These are phyloP conservation scores for Halichoerus grypus DNA, from an alignment of 2,113 vertebrate genomes.

Conservation along the genomic window DNA sequence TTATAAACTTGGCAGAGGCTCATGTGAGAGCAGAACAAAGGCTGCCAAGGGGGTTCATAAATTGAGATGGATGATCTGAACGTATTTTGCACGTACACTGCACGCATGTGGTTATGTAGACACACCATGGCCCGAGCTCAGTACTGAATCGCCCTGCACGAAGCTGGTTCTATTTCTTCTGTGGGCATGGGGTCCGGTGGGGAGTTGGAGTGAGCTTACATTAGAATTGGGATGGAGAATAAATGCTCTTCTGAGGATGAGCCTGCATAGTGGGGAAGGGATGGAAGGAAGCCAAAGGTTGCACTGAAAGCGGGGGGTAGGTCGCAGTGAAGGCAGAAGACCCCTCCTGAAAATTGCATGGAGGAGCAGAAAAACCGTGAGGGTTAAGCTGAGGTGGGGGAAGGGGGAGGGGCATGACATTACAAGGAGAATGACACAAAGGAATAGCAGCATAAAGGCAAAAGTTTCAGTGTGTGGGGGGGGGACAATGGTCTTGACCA, in stretches of 20 bases:
- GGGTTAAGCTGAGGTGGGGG: neutral
- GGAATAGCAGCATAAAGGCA: neutral
- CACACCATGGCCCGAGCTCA: rapidly evolving
- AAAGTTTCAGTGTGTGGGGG: neutral
- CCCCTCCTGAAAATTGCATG: neutral
- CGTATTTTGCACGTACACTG: slow-evolving; percentile 18
- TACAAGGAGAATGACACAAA: neutral
- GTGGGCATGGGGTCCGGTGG: neutral
- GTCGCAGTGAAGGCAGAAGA: neutral
- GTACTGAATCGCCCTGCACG: neutral
- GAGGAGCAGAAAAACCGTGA: neutral
- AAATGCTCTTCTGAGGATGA: neutral
- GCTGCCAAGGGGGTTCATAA: slow-evolving; percentile 70
- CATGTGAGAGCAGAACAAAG: slow-evolving; percentile 69
- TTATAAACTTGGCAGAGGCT: slow-evolving; percentile 78
- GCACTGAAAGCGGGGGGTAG: neutral
- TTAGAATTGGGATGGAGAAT: neutral
- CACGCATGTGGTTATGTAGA: neutral
- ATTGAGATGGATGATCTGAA: slow-evolving; percentile 69
- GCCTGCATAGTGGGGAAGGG: neutral
- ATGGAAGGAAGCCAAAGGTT: neutral
- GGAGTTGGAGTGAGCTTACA: neutral
- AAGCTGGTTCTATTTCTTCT: neutral
- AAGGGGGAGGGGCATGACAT: neutral
- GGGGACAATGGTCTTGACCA: neutral